phyloP scores from a whole-genome alignment of 2,797 vertebrate species.

The Trematomus bernacchii region DNA sequence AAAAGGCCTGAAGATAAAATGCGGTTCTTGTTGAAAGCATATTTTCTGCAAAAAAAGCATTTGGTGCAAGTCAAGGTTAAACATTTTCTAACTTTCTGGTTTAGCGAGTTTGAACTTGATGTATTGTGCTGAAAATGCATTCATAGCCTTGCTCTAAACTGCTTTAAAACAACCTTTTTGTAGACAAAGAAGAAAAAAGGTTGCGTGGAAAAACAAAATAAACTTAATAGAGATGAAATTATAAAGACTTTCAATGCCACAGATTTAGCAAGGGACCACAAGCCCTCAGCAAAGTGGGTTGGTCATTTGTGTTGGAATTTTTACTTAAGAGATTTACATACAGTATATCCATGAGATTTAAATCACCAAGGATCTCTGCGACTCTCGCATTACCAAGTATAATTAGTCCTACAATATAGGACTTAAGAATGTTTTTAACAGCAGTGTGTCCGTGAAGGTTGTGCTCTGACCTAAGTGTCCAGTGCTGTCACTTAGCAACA shows the following conservation, averaged over 20 bases:
- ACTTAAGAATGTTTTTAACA: constrained; percentile 35
- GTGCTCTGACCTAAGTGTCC: constrained; percentile 64
- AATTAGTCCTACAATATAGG: constrained; percentile 42
- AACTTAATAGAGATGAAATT: constrained; percentile 8
- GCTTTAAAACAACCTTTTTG: background rate
- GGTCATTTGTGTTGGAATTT: constrained; percentile 7
- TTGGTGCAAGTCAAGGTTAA: background rate
- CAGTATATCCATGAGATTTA: constrained; percentile 35
- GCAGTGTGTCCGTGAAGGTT: constrained; percentile 39
- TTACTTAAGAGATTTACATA: constrained; percentile 21
- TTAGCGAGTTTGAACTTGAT: background rate
- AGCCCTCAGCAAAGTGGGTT: constrained; percentile 1
- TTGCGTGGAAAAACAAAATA: constrained; percentile 4
- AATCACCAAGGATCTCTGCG: constrained; percentile 26
- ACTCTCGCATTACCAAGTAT: constrained; percentile 52
- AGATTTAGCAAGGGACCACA: background rate
- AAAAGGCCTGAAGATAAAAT: background rate
- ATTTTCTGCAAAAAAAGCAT: background rate
- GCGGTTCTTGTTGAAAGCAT: background rate
- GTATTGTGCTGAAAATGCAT: background rate
- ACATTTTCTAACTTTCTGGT: constrained; percentile 1
- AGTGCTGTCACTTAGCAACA: constrained; percentile 61
- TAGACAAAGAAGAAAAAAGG: background rate
- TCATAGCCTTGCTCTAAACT: constrained; percentile 1
- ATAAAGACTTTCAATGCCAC: constrained; percentile 6